Percentiles rank a stretch among this genome's conserved stretches.
phyloP scores from a whole-genome alignment of 2,113 vertebrate genomes.

The Misgurnus mizolepis region DNA sequence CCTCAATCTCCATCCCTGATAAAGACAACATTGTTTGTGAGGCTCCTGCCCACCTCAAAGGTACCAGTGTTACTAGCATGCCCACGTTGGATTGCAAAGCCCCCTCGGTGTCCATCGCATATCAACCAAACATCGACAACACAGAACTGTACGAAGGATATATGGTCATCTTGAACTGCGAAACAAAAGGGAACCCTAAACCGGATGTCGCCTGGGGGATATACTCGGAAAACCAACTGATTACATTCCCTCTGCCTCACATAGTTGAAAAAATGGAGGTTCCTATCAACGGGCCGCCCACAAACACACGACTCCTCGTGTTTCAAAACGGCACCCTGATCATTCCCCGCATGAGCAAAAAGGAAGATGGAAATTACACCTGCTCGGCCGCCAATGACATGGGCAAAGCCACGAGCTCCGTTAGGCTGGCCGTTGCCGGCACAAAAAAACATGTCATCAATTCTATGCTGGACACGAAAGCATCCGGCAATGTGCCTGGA shows the following conservation, averaged over 20 bases:
- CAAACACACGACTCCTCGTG: constrained; percentile 75
- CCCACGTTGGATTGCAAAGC: constrained; percentile 80
- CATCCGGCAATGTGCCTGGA: constrained; percentile 54
- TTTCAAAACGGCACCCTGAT: constrained; percentile 87
- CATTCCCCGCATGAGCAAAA: constrained; percentile 84
- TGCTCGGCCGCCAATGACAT: constrained; percentile 87
- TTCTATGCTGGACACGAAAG: constrained; percentile 56
- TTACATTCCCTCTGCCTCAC: constrained; percentile 74
- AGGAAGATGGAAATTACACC: constrained; percentile 89
- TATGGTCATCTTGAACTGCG: constrained; percentile 81
- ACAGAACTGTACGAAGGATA: constrained; percentile 78
- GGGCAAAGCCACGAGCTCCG: constrained; percentile 78
- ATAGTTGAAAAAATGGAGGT: constrained; percentile 60
- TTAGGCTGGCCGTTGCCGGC: constrained; percentile 76
- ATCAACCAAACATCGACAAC: constrained; percentile 75
- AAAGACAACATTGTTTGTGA: constrained; percentile 80
- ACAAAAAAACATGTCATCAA: constrained; percentile 73
- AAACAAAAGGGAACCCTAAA: constrained; percentile 77
- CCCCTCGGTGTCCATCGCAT: constrained; percentile 76
- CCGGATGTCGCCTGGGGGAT: constrained; percentile 89
- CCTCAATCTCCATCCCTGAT: constrained; percentile 87
- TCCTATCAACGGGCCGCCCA: constrained; percentile 68
- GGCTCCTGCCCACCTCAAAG: constrained; percentile 80
- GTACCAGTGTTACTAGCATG: constrained; percentile 73
- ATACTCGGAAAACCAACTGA: constrained; percentile 76